Evolutionary conservation across 2,113 vertebrate genomes (phyloP).

Genomic region (Proteles cristata): DNA sequence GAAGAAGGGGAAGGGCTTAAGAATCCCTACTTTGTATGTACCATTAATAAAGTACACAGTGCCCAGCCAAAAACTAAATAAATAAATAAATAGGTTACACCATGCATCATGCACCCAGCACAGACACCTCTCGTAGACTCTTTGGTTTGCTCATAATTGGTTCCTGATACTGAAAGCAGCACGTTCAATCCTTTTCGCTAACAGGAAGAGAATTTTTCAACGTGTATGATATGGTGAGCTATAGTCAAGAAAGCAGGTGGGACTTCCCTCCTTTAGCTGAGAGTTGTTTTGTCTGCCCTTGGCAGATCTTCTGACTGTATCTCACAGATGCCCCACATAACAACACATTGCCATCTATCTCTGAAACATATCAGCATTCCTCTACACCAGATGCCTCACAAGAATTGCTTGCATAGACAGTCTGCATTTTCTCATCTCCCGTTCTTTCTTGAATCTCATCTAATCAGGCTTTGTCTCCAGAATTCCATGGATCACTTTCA

Average conservation of each 20-base stretch:
- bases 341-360: not conserved
- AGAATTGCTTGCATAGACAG: not conserved
- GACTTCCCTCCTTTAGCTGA: not conserved
- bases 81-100: not conserved
- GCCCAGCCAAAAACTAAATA: not conserved
- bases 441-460: not conserved
- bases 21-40: not conserved
- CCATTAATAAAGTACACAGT: not conserved
- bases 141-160: not conserved
- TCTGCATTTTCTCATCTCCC: not conserved
- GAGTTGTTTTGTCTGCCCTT: not conserved
- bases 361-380: not conserved
- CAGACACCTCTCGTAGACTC: rapidly evolving
- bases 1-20: not conserved
- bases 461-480: not conserved
- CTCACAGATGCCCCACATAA: not conserved
- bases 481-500: not conserved
- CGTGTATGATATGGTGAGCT: not conserved
- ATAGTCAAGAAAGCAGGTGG: not conserved
- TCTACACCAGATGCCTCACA: not conserved
- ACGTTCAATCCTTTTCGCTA: not conserved
- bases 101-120: not conserved
- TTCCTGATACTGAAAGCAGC: not conserved
- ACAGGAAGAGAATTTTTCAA: not conserved
- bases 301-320: not conserved